Base-by-base conservation (phyloP, 2,113 vertebrate species). In the Anarrhichthys ocellatus region DNA sequence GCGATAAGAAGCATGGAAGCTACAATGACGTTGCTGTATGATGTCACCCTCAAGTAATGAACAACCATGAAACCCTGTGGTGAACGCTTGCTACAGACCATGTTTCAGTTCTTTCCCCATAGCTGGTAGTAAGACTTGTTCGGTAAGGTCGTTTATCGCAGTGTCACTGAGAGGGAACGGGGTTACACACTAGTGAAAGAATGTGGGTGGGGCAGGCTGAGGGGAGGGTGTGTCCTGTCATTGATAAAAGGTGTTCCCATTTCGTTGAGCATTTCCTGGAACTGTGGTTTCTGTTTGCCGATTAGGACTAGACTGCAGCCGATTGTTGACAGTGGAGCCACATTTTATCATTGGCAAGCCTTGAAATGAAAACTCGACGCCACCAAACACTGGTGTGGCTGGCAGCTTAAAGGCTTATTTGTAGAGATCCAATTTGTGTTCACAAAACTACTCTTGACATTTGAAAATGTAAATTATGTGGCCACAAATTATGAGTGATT, bases 181-280 rank as follows among this genome's bases (percentile, higher is more conserved):
- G 85, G 78, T 78, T 90, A 78, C 69, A 22, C 63, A 67, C 87
- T 6, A 59, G 67, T 81, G 66, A 88, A 87, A 86, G 88, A 95
- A 92, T 91, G 91, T 88, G 91, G 94, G 93, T 92, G 93, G 81
- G 88, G 72, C 75, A 71, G 52, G 62, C 84, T 69, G 69, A 68
- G 78, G 17, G 8, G 48, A 82, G 40, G 81, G 87, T 63, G 88
- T 86, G 89, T 72, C 81, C 78, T 34, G 46, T 82, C 83, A 94
- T 91, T 94, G 93, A 93, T 94, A 92, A 92, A 93, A 91, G 83
- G 79, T 85, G 87, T 66, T 64, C 38, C 77, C 38, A 34, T 87
- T 90, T 89, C 38, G 91, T 93, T 93, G 70, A 78, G 86, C 66
- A 77, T 27, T 92, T 95, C 91, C 70, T 84, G 83, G 90, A 95